These are phyloP conservation scores for Pseudopodoces humilis DNA, from an alignment of 2,113 vertebrate genomes.

Conservation along the genomic window DNA sequence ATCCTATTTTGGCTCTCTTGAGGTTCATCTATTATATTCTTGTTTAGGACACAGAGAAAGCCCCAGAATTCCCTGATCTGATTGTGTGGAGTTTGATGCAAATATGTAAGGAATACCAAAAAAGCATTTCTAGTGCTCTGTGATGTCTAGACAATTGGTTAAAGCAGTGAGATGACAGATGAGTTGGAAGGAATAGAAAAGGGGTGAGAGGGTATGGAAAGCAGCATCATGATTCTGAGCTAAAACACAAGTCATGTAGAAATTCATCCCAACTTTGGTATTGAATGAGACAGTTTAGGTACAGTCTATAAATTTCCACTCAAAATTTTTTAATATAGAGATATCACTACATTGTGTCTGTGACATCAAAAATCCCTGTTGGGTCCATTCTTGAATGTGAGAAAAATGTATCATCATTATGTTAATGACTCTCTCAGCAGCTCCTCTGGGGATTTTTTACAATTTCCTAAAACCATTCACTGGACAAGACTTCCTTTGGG, in stretches of 20 bases:
- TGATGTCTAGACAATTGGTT: not conserved
- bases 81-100: not conserved
- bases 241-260: not conserved
- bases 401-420: not conserved
- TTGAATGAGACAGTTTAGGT: not conserved
- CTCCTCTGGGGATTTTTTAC: not conserved
- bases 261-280: not conserved
- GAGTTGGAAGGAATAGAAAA: not conserved
- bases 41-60: not conserved
- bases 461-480: not conserved
- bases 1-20: not conserved
- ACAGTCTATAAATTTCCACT: not conserved
- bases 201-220: rapidly evolving
- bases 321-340: not conserved
- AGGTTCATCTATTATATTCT: not conserved
- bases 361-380: not conserved
- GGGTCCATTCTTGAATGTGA: not conserved
- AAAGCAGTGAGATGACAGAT: not conserved
- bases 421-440: not conserved
- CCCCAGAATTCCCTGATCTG: not conserved
- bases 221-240: not conserved
- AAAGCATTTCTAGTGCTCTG: not conserved
- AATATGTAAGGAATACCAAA: not conserved
- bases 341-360: not conserved
- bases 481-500: not conserved